Conservation (phyloP, 2,797 vertebrate genomes). For the Myotis pilosus region DNA sequence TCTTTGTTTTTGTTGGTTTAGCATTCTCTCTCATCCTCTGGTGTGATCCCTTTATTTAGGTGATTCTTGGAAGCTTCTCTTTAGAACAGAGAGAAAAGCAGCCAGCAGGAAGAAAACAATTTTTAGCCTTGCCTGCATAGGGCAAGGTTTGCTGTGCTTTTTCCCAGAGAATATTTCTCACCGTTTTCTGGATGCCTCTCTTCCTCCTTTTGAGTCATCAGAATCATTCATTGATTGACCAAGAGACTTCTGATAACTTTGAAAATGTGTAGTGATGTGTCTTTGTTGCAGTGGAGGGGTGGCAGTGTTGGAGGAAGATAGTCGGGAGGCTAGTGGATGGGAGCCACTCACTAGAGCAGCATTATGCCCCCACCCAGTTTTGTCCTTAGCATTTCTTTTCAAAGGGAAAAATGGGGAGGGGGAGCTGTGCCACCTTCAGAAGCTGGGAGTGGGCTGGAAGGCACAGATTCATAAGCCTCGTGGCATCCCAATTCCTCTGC, state of each 20-base stretch:
- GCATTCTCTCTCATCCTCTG: conserved; percentile 58
- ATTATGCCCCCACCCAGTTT: background rate
- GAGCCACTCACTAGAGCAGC: background rate
- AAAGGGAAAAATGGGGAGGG: conserved; percentile 2
- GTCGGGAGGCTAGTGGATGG: background rate
- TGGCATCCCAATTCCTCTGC: conserved; percentile 2
- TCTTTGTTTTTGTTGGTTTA: conserved; percentile 67
- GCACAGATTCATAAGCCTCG: background rate
- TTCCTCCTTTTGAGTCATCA: background rate
- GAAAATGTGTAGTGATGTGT: background rate
- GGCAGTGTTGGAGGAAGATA: background rate
- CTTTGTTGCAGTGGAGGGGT: conserved; percentile 54
- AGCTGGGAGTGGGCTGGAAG: background rate
- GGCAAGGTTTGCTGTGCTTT: conserved; percentile 48
- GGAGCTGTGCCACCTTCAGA: conserved; percentile 54
- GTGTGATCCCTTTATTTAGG: conserved; percentile 62
- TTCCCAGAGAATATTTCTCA: conserved; percentile 14
- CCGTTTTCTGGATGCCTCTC: background rate
- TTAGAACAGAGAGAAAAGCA: conserved; percentile 61
- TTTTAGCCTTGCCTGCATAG: conserved; percentile 4
- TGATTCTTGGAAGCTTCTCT: conserved; percentile 68
- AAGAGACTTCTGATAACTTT: conserved; percentile 68
- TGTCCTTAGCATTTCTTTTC: background rate
- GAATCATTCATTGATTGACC: conserved; percentile 38
- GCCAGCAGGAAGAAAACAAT: conserved; percentile 64